Evolutionary conservation across 2,113 vertebrate species (phyloP).

Genomic region (Carassius auratus): DNA sequence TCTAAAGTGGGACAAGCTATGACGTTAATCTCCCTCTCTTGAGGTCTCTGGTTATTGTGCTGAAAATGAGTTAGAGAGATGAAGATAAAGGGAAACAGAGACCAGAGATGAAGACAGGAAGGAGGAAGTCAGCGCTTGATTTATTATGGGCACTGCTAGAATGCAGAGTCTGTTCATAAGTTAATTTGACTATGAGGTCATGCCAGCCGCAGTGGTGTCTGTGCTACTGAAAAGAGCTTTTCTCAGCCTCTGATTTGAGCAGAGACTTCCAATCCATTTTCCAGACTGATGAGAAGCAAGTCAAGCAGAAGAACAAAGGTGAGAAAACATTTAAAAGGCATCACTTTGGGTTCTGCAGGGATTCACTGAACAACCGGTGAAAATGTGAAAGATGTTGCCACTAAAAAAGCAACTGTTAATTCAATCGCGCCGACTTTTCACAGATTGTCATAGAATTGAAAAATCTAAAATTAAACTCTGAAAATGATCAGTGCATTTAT

Average conservation of each 20-base stretch:
- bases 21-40: constrained; percentile 33
- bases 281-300: constrained; percentile 1
- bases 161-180: constrained; percentile 28
- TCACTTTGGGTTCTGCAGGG: neutral
- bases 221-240: neutral
- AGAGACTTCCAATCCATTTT: constrained; percentile 17
- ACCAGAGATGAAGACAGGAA: constrained; percentile 18
- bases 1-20: constrained; percentile 55
- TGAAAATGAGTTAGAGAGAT: constrained; percentile 21
- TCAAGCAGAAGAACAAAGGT: constrained; percentile 14
- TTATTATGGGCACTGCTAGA: constrained; percentile 26
- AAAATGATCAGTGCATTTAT: neutral
- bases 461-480: neutral
- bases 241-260: constrained; percentile 3
- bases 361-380: neutral
- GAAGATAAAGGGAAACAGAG: constrained; percentile 1
- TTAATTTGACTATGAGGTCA: constrained; percentile 49
- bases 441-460: neutral
- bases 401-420: neutral
- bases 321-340: neutral
- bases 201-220: constrained; percentile 5
- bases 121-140: constrained; percentile 10
- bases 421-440: neutral
- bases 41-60: constrained; percentile 36
- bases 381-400: neutral